phyloP scores from a whole-genome alignment of 2,797 vertebrate genomes.

The Acanthurus lineatus region DNA sequence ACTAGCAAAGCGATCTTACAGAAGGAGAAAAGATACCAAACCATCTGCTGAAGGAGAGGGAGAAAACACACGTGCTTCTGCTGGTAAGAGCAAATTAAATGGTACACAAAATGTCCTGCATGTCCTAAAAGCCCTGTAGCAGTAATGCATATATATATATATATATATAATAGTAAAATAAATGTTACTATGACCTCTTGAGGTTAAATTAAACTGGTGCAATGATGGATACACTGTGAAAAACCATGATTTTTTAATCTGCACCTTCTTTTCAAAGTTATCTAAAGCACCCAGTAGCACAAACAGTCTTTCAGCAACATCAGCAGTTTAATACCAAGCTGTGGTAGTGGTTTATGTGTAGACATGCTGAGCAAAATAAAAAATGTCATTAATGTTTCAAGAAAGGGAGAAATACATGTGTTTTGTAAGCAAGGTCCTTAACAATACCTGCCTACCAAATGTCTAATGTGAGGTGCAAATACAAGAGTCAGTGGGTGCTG shows the following conservation, averaged over 20 bases:
- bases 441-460: too few species aligned
- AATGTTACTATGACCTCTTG: neutral
- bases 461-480: too few species aligned
- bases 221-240: neutral
- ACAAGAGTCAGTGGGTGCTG: too few species aligned
- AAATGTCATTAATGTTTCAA: too few species aligned
- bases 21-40: slow-evolving; percentile 58
- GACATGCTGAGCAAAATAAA: neutral
- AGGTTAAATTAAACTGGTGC: neutral
- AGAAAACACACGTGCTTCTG: slow-evolving; percentile 26
- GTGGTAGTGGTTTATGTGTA: neutral
- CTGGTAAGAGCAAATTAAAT: slow-evolving; percentile 47
- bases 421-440: too few species aligned
- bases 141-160: neutral
- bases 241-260: neutral
- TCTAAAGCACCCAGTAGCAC: neutral
- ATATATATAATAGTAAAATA: neutral
- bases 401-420: too few species aligned
- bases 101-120: neutral
- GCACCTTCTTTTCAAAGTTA: neutral
- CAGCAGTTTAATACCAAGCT: too few species aligned
- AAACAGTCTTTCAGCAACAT: neutral
- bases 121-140: too few species aligned
- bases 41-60: slow-evolving; percentile 39
- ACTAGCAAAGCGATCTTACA: slow-evolving; percentile 59